A percentile compares a stretch with the other conserved stretches of the same genome.
These are phyloP conservation scores for Squalus acanthias DNA, from an alignment of 2,797 vertebrate species.

Conservation along the genomic window DNA sequence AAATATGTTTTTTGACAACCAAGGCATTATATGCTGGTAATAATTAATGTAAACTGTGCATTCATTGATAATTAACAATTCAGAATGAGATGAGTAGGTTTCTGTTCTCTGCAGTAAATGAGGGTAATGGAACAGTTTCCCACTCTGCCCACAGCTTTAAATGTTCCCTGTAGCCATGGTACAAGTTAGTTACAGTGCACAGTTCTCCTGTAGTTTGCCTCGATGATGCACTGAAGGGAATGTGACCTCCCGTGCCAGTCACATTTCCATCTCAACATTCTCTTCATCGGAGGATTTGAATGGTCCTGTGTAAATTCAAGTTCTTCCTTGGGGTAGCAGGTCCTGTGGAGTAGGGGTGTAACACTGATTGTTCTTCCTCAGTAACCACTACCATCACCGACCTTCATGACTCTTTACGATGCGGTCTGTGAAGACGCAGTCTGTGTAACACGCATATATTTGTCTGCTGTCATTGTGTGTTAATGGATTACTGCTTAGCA, in stretches of 20 bases:
- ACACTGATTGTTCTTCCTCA: no score
- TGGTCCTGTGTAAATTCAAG: neutral
- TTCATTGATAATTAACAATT: neutral
- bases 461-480: neutral
- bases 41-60: neutral
- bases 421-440: no score
- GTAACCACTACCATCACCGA: no score
- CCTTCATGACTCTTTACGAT: neutral
- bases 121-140: neutral
- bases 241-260: neutral
- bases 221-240: neutral
- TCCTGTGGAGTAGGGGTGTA: no score
- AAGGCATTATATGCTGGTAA: neutral
- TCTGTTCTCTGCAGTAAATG: neutral
- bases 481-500: neutral
- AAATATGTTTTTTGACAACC: neutral
- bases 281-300: neutral
- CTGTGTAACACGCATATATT: no score
- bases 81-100: neutral
- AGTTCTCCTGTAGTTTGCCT: neutral
- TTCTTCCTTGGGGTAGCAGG: no score
- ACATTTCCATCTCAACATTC: neutral
- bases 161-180: neutral
- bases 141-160: no score
- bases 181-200: neutral